Conservation (phyloP, 2,888 invertebrate genomes). For the Carcina quercana region DNA sequence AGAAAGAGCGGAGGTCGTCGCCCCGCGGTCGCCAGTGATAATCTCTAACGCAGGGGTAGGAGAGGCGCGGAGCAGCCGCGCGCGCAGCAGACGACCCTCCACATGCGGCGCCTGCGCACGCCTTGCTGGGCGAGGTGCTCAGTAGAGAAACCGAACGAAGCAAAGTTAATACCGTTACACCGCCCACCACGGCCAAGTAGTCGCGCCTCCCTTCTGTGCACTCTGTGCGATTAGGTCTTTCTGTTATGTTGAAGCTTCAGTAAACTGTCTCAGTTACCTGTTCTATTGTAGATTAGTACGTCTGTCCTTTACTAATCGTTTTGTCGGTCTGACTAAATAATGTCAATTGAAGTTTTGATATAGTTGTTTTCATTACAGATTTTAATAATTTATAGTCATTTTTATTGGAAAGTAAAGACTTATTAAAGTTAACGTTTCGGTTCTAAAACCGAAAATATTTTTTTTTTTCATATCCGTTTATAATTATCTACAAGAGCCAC, state of each 20-base stretch:
- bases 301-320: slow-evolving; percentile 31
- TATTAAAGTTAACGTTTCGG: too few species aligned
- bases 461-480: too few species aligned
- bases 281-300: slow-evolving; percentile 56
- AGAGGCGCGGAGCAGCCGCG: slow-evolving; percentile 58
- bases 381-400: background rate
- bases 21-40: slow-evolving; percentile 55
- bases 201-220: slow-evolving; percentile 70
- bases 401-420: background rate
- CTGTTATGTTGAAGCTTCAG: slow-evolving; percentile 67
- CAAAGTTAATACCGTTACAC: slow-evolving; percentile 75
- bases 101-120: slow-evolving; percentile 85
- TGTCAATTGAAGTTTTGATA: slow-evolving; percentile 1
- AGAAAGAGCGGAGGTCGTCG: slow-evolving; percentile 27
- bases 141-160: slow-evolving; percentile 78
- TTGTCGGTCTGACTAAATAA: too few species aligned
- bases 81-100: slow-evolving; percentile 67
- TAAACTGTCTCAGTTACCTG: slow-evolving; percentile 42
- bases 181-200: slow-evolving; percentile 70
- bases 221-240: slow-evolving; percentile 70
- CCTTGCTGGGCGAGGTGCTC: slow-evolving; percentile 88
- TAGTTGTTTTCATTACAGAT: background rate
- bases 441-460: too few species aligned
- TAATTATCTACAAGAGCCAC: too few species aligned
- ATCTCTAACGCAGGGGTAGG: slow-evolving; percentile 74